A percentile compares a stretch with the other conserved stretches of the same genome.
Conservation (phyloP, 2,888 invertebrate genomes). For the Limulus polyphemus region DNA sequence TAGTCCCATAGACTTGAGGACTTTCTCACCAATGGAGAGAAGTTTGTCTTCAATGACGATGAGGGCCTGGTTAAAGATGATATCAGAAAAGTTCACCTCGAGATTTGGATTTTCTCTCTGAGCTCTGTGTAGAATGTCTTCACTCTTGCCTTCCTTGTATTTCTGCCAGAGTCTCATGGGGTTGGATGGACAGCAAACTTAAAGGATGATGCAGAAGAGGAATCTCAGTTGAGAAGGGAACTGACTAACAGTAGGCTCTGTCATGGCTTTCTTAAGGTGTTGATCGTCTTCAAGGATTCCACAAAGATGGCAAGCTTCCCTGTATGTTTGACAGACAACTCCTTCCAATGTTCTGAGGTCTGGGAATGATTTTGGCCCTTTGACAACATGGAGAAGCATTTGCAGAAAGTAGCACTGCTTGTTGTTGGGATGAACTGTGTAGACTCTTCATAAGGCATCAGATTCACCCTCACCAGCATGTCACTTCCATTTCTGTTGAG, state of each 20-base stretch:
- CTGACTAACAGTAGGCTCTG: constrained; percentile 3
- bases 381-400: constrained; percentile 25
- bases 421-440: constrained; percentile 26
- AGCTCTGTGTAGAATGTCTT: constrained; percentile 8
- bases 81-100: too few relatives aligned
- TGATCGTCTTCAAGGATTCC: not conserved
- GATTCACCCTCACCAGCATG: too few relatives aligned
- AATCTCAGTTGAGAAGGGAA: constrained; percentile 18
- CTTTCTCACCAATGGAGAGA: too few relatives aligned
- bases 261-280: not conserved
- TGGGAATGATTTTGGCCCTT: constrained; percentile 26
- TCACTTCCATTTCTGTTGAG: constrained; percentile 4
- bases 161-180: constrained; percentile 19
- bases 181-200: constrained; percentile 19
- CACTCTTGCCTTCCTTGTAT: constrained; percentile 7
- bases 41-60: too few relatives aligned
- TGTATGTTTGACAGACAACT: not conserved
- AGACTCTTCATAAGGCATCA: too few relatives aligned
- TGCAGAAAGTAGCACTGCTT: constrained; percentile 27
- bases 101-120: not conserved
- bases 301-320: not conserved
- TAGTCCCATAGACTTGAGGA: too few relatives aligned
- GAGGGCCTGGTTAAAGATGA: too few relatives aligned
- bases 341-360: constrained; percentile 27
- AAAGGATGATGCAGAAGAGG: constrained; percentile 22